Evolutionary conservation across 2,797 vertebrate genomes (phyloP).

Genomic region (Stomatorhinus walkeri): DNA sequence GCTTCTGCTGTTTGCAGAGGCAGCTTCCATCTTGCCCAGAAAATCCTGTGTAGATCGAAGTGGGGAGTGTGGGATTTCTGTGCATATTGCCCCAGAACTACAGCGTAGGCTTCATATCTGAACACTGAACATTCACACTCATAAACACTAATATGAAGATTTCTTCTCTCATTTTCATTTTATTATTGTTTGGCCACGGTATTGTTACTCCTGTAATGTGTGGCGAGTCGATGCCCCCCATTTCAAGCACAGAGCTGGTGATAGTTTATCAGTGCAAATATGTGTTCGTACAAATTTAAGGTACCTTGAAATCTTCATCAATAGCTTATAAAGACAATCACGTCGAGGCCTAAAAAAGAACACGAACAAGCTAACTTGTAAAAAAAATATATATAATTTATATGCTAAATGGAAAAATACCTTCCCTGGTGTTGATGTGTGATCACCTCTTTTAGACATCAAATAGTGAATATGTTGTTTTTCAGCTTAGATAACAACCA

Average conservation of each 20-base stretch:
- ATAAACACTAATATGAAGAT: background rate
- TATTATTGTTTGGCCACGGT: background rate
- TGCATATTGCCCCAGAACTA: background rate
- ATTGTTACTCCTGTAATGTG: background rate
- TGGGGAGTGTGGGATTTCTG: background rate
- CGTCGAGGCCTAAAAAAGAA: background rate
- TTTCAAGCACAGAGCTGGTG: constrained; percentile 13
- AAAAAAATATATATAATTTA: background rate
- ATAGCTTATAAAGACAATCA: background rate
- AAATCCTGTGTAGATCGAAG: background rate
- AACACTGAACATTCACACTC: background rate
- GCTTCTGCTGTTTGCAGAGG: background rate
- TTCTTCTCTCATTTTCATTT: background rate
- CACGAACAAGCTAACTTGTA: constrained; percentile 7
- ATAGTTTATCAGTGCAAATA: constrained; percentile 19
- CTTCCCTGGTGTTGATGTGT: background rate
- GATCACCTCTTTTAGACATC: background rate
- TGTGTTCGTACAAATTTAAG: constrained; percentile 7
- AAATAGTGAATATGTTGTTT: background rate
- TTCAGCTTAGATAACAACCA: background rate
- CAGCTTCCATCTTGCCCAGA: background rate
- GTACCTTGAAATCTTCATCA: background rate
- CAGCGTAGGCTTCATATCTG: background rate
- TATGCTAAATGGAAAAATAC: background rate
- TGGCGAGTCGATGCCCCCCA: background rate